A percentile compares a stretch with the other conserved stretches of the same genome.
Conservation (phyloP, 1,140 invertebrate species). For the Phortica variegata region DNA sequence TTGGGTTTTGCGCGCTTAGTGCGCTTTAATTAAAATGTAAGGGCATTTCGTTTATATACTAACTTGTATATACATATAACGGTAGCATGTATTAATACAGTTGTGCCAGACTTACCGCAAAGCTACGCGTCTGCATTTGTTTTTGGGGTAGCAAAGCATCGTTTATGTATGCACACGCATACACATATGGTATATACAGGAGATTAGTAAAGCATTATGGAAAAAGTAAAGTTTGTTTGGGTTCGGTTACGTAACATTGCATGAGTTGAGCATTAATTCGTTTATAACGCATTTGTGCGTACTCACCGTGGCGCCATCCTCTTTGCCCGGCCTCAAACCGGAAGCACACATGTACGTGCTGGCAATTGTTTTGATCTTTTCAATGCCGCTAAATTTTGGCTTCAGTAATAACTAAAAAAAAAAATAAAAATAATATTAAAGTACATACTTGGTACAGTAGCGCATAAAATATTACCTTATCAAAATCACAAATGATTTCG, state of each 20-base stretch:
- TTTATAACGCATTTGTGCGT: background rate
- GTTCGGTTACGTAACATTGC: too few relatives aligned
- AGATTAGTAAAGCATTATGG: slow-evolving; percentile 38
- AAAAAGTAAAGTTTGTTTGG: too few relatives aligned
- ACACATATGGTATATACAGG: slow-evolving; percentile 31
- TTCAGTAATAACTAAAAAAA: slow-evolving; percentile 74
- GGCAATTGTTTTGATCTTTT: slow-evolving; percentile 99
- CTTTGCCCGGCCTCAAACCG: slow-evolving; percentile 85
- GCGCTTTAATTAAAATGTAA: too few relatives aligned
- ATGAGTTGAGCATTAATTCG: too few relatives aligned
- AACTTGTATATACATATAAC: too few relatives aligned
- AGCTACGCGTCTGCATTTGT: slow-evolving; percentile 49
- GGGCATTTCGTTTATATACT: too few relatives aligned
- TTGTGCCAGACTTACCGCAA: slow-evolving; percentile 44
- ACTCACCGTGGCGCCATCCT: slow-evolving; percentile 68
- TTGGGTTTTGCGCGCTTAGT: too few relatives aligned
- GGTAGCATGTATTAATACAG: background rate
- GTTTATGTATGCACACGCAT: slow-evolving; percentile 4
- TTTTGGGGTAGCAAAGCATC: slow-evolving; percentile 3
- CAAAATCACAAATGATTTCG: slow-evolving; percentile 98
- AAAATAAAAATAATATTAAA: background rate
- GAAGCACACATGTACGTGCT: slow-evolving; percentile 98
- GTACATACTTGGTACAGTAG: background rate
- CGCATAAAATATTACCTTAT: slow-evolving; percentile 75
- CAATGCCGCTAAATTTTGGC: slow-evolving; percentile 92